phyloP scores from a whole-genome alignment of 2,113 vertebrate species.

The Pontoporia blainvillei region DNA sequence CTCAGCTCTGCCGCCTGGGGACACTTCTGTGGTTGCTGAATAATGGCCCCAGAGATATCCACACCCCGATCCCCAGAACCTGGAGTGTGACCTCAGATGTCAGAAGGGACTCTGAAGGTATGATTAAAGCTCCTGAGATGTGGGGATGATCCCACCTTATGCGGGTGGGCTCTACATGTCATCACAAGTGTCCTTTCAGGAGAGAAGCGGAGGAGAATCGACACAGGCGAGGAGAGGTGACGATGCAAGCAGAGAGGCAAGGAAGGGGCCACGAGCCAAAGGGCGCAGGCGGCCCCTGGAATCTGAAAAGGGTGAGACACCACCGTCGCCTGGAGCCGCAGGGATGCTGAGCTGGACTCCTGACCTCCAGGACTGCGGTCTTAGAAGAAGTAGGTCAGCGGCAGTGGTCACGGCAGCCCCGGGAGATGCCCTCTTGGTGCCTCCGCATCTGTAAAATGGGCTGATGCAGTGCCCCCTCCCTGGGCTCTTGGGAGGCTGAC shows the following conservation, averaged over 20 bases:
- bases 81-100: not conserved
- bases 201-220: not conserved
- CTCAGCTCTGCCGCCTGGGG: not conserved
- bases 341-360: not conserved
- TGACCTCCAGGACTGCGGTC: not conserved
- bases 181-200: not conserved
- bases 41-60: not conserved
- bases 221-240: not conserved
- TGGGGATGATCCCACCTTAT: not conserved
- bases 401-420: fast-evolving
- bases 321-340: not conserved
- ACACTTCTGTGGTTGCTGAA: not conserved
- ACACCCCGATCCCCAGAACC: not conserved
- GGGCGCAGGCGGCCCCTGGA: not conserved
- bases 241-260: not conserved
- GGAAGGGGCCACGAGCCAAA: not conserved
- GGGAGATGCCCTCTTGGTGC: not conserved
- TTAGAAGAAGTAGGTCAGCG: not conserved
- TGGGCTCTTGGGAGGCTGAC: not conserved
- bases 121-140: not conserved
- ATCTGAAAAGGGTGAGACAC: not conserved
- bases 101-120: not conserved
- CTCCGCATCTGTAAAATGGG: not conserved
- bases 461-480: fast-evolving
- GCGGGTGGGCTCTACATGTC: not conserved